Conservation (phyloP, 1,140 invertebrate species). For the Oryctes rhinoceros region DNA sequence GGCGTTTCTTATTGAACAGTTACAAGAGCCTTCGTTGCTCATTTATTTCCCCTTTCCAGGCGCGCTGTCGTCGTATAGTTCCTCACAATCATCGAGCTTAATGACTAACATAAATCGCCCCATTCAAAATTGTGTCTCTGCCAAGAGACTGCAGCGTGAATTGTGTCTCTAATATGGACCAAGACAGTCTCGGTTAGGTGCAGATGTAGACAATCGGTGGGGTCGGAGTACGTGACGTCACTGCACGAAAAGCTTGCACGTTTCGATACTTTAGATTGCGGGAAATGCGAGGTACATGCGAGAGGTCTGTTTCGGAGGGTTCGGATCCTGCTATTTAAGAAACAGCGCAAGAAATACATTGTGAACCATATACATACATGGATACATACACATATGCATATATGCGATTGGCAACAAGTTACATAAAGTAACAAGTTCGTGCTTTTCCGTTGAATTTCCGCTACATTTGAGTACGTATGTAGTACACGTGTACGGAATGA, state of each 20-base stretch:
- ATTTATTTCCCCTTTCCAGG: not conserved
- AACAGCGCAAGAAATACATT: not conserved
- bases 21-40: not conserved
- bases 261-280: conserved; percentile 40
- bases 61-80: not conserved
- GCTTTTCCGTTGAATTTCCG: not conserved
- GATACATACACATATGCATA: too few relatives aligned
- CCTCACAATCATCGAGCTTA: conserved; percentile 43
- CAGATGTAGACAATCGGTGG: conserved; percentile 30
- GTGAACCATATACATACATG: not conserved
- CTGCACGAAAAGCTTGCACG: conserved; percentile 42
- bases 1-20: not conserved
- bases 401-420: too few relatives aligned
- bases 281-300: conserved; percentile 39
- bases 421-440: not conserved
- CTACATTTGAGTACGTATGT: not conserved
- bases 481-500: too few relatives aligned
- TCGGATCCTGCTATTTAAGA: not conserved
- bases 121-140: conserved; percentile 37
- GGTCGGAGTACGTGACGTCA: conserved; percentile 46
- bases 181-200: not conserved
- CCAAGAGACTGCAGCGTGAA: not conserved
- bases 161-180: conserved; percentile 29
- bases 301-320: not conserved
- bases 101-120: conserved; percentile 44